A percentile compares a stretch with the other conserved stretches of the same genome.
Evolutionary conservation across 2,888 invertebrate species (phyloP).

Genomic region (Cinara cedri): DNA sequence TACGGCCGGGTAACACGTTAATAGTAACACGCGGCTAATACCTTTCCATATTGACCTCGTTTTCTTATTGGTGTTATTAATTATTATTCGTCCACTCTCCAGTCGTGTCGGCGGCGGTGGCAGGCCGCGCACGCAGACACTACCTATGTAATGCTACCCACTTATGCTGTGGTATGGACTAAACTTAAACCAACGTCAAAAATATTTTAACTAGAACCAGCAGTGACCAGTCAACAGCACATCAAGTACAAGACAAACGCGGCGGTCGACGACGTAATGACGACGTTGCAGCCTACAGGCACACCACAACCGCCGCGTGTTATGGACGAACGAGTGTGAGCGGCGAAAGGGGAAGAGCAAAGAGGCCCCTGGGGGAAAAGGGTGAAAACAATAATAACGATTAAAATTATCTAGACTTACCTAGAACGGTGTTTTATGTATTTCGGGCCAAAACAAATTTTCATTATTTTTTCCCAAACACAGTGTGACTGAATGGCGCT

Average conservation of each 20-base stretch:
- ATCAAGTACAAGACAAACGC: background rate
- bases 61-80: too few relatives aligned
- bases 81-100: slow-evolving; percentile 6
- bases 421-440: slow-evolving; percentile 51
- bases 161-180: background rate
- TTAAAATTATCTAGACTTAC: background rate
- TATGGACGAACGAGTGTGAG: too few relatives aligned
- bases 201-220: background rate
- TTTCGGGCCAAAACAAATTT: slow-evolving; percentile 47
- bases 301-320: slow-evolving; percentile 24
- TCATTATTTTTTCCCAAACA: slow-evolving; percentile 39
- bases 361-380: slow-evolving; percentile 1
- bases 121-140: background rate
- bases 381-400: slow-evolving; percentile 43
- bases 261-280: background rate
- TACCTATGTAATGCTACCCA: background rate
- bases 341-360: background rate
- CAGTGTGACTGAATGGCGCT: background rate
- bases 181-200: too few relatives aligned
- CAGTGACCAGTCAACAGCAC: too few relatives aligned
- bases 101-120: background rate
- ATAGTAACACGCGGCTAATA: slow-evolving; percentile 8
- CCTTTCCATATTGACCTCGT: slow-evolving; percentile 57
- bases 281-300: background rate
- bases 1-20: slow-evolving; percentile 31